Conservation (phyloP, 1,140 invertebrate genomes). For the Tachypleus tridentatus region DNA sequence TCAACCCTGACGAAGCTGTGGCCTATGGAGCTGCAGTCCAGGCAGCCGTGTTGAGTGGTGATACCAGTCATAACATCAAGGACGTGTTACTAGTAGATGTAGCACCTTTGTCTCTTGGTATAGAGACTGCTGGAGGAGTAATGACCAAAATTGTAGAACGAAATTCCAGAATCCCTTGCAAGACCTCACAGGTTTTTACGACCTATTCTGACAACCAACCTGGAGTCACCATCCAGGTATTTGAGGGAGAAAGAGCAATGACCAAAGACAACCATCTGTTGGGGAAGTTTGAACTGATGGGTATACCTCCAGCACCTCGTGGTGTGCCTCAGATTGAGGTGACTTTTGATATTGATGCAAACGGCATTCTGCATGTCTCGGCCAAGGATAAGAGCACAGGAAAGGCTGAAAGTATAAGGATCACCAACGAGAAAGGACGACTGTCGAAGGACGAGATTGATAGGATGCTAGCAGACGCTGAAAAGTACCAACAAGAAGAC, state of each 20-base stretch:
- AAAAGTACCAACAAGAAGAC: conserved; percentile 34
- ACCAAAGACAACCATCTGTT: conserved; percentile 44
- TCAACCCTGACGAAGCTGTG: conserved; percentile 44
- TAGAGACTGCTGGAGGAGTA: conserved; percentile 50
- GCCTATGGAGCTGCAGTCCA: conserved; percentile 46
- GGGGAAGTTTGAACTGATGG: conserved; percentile 45
- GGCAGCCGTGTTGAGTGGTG: conserved; percentile 38
- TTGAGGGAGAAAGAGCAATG: conserved; percentile 45
- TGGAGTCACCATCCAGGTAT: conserved; percentile 67
- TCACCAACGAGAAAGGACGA: conserved; percentile 38
- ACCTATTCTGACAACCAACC: conserved; percentile 94
- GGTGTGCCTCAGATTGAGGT: conserved; percentile 45
- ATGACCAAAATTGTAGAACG: conserved; percentile 51
- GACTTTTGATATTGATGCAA: conserved; percentile 47
- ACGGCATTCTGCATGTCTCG: conserved; percentile 36
- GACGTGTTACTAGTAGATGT: conserved; percentile 35
- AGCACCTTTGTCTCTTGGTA: conserved; percentile 37
- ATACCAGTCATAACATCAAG: conserved; percentile 27
- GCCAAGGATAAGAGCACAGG: conserved; percentile 56
- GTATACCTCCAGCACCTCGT: conserved; percentile 43
- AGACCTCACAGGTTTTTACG: conserved; percentile 77
- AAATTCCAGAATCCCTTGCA: conserved; percentile 53
- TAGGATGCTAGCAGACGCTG: conserved; percentile 42
- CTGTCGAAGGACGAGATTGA: conserved; percentile 47
- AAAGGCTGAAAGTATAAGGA: conserved; percentile 74